These are phyloP conservation scores for Gnathonemus echidnorhynchus DNA, from an alignment of 2,113 vertebrate species.

Conservation along the genomic window DNA sequence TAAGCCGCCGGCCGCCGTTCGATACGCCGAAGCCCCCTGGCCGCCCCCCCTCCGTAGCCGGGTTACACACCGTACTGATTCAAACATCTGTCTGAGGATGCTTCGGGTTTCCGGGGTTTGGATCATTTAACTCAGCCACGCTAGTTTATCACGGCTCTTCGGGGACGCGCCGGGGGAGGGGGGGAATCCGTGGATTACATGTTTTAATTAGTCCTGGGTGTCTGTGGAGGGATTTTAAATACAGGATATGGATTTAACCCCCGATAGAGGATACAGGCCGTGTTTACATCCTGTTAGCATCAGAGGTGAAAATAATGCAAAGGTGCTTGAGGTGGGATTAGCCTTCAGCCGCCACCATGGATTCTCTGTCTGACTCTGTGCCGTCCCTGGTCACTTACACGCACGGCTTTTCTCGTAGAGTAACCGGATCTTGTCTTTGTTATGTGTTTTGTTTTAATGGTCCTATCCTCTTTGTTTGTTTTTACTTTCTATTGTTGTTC, in stretches of 20 bases:
- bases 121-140: constrained; percentile 12
- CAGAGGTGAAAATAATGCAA: background rate
- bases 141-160: constrained; percentile 7
- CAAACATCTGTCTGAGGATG: constrained; percentile 1
- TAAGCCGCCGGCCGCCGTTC: constrained; percentile 18
- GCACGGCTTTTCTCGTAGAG: background rate
- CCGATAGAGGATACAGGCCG: background rate
- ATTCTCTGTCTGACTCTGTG: background rate
- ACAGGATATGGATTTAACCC: background rate
- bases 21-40: background rate
- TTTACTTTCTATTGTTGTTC: background rate
- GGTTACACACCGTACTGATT: constrained; percentile 11
- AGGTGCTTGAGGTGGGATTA: background rate
- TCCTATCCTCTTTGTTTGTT: background rate
- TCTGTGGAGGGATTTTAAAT: constrained; percentile 6
- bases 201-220: constrained; percentile 4
- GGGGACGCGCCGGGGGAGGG: background rate
- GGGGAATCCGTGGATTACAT: background rate
- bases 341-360: background rate
- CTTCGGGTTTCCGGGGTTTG: constrained; percentile 10
- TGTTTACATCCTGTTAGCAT: constrained; percentile 10
- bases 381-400: background rate
- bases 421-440: background rate
- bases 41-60: constrained; percentile 6
- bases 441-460: background rate